These are phyloP conservation scores for Artibeus lituratus DNA, from an alignment of 2,797 vertebrate species.

Conservation along the genomic window DNA sequence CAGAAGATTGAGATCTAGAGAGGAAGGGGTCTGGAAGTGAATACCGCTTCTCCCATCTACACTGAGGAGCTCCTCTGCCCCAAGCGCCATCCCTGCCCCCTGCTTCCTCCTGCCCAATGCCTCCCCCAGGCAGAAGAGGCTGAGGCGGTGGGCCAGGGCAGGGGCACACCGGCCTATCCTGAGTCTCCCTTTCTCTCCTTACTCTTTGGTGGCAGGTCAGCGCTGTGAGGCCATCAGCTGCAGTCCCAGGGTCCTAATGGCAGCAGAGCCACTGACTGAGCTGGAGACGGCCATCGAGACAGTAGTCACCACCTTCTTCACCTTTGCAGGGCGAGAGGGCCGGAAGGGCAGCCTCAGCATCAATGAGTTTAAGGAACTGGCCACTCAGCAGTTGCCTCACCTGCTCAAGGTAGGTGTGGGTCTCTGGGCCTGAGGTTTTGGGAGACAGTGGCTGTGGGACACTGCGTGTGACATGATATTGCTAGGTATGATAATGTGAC, in stretches of 20 bases:
- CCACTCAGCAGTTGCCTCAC: conserved; percentile 78
- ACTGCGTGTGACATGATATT: neutral
- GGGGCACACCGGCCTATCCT: neutral
- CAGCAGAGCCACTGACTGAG: conserved; percentile 67
- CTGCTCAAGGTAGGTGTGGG: conserved; percentile 79
- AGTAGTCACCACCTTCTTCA: conserved; percentile 74
- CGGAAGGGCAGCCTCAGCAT: conserved; percentile 74
- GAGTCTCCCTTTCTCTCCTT: neutral
- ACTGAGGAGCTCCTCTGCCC: neutral
- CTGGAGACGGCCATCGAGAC: conserved; percentile 82
- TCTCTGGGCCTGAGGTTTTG: neutral
- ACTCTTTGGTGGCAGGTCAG: neutral
- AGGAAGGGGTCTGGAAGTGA: neutral
- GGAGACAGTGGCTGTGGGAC: neutral
- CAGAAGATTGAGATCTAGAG: neutral
- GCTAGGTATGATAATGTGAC: neutral
- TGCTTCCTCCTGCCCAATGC: neutral
- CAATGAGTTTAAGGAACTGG: conserved; percentile 77
- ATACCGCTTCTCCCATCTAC: neutral
- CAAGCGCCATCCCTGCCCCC: neutral
- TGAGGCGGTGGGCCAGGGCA: neutral
- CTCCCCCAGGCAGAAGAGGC: neutral
- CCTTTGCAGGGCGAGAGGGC: conserved; percentile 69
- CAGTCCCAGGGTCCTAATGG: conserved; percentile 60
- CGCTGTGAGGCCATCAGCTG: neutral